phyloP scores from a whole-genome alignment of 2,797 vertebrate species.

The Mycteria americana region DNA sequence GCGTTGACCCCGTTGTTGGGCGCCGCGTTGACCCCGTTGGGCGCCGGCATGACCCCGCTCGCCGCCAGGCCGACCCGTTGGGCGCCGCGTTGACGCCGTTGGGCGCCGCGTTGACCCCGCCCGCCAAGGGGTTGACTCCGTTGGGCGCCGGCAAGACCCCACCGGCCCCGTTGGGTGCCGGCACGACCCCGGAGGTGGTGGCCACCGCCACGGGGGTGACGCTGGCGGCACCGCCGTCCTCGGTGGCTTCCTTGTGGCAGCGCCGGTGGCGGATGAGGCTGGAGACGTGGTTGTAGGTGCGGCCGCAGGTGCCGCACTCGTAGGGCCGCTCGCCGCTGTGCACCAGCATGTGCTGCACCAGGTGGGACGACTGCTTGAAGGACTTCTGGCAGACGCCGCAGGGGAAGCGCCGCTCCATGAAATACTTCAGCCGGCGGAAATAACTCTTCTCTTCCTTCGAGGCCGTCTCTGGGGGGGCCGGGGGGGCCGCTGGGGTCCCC shows the following conservation, averaged over 20 bases:
- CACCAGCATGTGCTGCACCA: constrained; percentile 92
- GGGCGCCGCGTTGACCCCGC: background rate
- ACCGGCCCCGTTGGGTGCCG: background rate
- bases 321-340: constrained; percentile 91
- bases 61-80: background rate
- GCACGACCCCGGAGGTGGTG: background rate
- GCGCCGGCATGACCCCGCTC: background rate
- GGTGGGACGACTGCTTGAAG: constrained; percentile 94
- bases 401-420: constrained; percentile 82
- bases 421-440: constrained; percentile 70
- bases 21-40: background rate
- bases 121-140: background rate
- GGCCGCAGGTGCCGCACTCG: constrained; percentile 89
- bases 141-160: background rate
- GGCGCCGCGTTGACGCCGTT: background rate
- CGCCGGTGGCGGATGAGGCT: constrained; percentile 94
- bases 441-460: constrained; percentile 73
- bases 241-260: constrained; percentile 84
- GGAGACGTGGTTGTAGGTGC: constrained; percentile 93
- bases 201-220: background rate
- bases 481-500: background rate
- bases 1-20: background rate
- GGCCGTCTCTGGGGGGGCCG: fast-evolving
- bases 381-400: constrained; percentile 91
- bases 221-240: fast-evolving